Evolutionary conservation across 2,888 invertebrate genomes (phyloP), one percentile per base, ranked within the genome.

Genomic region (Tipula helvola): DNA sequence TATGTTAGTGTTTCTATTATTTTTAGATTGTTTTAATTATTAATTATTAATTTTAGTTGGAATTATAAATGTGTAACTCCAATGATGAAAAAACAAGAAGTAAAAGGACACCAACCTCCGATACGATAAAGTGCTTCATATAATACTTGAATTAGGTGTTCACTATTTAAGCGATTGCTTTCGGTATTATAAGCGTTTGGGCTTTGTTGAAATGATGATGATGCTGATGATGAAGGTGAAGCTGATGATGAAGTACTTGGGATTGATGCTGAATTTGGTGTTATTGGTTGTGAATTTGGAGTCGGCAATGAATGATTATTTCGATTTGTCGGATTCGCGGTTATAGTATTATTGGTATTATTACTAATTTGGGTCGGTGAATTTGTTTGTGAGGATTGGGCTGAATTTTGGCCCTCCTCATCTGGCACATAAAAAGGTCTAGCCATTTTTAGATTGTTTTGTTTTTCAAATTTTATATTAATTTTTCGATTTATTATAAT

Each of bases 401-500:
- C 85, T 47, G 86, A 84, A 57, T 36, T 86, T 28, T 86, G 87
- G 89, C 91, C 91, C 88, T 89, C 89, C 88, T 90, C 91, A 89
- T 91, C 91, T 89, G 92, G 91, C 90, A 91, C 89, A 89, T 90
- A 90, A 89, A 92, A 91, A 89, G 91, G 91, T 90, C 91, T 91
- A 89, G 91, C 91, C 91, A 91, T 91, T 89, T 87, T 86, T 87
- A 39, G 86, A 28, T 84, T 39, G 36, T 84, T 28, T 28, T 39
- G 39, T 39, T 83, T 13, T 39, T 39, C 7, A 5, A 39, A 39
- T 39, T 12, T 36, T 83, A 28, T 28, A 28, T 28, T 28, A 28
- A 28, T 13, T 16, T 84, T 7, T 39, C 39, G 84, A 7, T 39
- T 36, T 16, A 36, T 39, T 84, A 71, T 71, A 52, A 52, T 52